Evolutionary conservation across 2,113 vertebrate species (phyloP), one percentile per base, ranked within the genome.

Genomic region (Gnathonemus echidnorhynchus): DNA sequence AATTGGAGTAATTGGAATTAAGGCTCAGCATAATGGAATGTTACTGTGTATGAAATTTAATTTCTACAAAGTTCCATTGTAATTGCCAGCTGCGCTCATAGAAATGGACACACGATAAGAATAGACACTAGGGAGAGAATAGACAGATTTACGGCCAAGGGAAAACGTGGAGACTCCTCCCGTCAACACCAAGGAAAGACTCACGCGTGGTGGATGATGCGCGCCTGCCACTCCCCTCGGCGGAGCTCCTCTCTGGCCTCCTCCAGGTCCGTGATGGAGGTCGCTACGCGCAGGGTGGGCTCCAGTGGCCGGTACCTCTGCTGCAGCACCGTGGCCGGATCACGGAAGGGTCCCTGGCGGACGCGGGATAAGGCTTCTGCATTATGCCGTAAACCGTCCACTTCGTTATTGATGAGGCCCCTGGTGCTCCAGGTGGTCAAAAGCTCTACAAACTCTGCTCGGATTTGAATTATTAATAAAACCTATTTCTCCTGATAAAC

Each of bases 271-370:
- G 80, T 87, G 89, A 95, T 94, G 24, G 97, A 96, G 89, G 96
- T 95, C 90, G 96, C 95, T 87, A 96, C 94, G 86, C 93, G 89
- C 92, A 97, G 87, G 0, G 95, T 97, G 56, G 97, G 96, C 87
- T 98, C 96, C 93, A 97, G 91, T 90, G 96, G 97, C 90, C 94
- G 96, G 90, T 96, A 94, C 21, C 95, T 95, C 92, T 99, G 98
- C 91, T 87, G 84, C 91, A 96, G 87, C 45, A 97, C 97, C 88
- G 97, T 97, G 8, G 90, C 91, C 0, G 95, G 89, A 91, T 96
- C 89, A 0, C 96, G 96, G 92, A 97, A 96, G 45, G 96, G 97
- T 35, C 96, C 97, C 97, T 99, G 94, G 87, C 90, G 94, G 92
- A 92, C 87, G 92, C 1, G 93, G 89, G 88, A 91, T 50, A 92